Evolutionary conservation across 2,888 invertebrate species (phyloP), one percentile per base, ranked within the genome.

Genomic region (Andricus quercusramuli): DNA sequence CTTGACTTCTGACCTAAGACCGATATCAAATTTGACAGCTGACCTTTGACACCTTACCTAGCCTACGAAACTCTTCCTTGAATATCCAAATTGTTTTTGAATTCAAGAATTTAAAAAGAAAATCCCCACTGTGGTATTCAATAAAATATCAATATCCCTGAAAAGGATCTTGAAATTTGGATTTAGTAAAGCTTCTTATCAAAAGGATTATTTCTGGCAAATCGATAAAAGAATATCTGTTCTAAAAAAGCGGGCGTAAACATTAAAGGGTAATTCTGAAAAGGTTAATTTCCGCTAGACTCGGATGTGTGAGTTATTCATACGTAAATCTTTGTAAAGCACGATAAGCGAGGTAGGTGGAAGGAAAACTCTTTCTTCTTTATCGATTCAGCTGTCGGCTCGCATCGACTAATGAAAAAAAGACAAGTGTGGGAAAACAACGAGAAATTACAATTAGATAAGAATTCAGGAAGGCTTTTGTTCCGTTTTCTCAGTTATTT

Each of bases 381-480:
- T 78, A 84, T 83, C 84, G 82, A 83, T 83, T 81, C 77, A 83
- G 79, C 80, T 78, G 81, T 80, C 80, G 78, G 78, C 79, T 81
- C 70, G 78, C 62, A 70, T 70, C 37, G 41, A 20, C 65, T 79
- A 78, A 68, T 82, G 77, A 83, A 81, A 81, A 80, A 79, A 79
- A 81, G 70, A 74, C 79, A 77, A 79, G 29, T 59, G 59, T 76
- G 6, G 22, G 32, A 32, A 37, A 76, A 76, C 3, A n/a, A 32
- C 51, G n/a, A 25, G n/a, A n/a, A 56, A 13, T 20, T 20, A 51
- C 2, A 20, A 20, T 47, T 47, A 47, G 47, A 47, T 47, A 2
- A 6, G 20, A 51, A 51, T 51, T 51, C 51, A 51, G 20, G 5
- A n/a, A 51, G 51, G 20, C 20, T 20, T 51, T 51, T 51, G 4